Base-by-base conservation (phyloP, 1,140 invertebrate genomes). In the Drosophila paulistorum region DNA sequence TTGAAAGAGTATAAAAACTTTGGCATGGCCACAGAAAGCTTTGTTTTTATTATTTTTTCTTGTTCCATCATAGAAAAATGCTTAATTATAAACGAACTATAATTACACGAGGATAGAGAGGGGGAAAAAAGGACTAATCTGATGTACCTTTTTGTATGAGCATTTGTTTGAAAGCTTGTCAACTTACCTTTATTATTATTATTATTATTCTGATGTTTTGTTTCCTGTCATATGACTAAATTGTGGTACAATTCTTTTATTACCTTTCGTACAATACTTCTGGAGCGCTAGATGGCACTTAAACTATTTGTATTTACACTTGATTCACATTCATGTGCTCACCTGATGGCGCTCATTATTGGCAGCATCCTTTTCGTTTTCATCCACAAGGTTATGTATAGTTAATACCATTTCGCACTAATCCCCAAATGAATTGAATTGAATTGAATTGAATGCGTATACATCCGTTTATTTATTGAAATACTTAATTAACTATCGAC, bases 341-440 rank as follows among this genome's bases (percentile, higher is more conserved):
- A 33, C 57, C 57, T 20, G 13, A 76, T 84, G 85, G 67, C 79
- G 81, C 69, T 57, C 72, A 61, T 37, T 69, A 74, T 7, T 54
- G 11, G 33, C 33, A 65, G 41, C 1, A 10, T 58, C 68, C 14
- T n/a, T 42, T 41, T 76, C 73, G 10, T 10, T 17, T 17, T 70
- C 78, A 45, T 85, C 68, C 13, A 86, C 79, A 55, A 70, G 81
- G 66, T 86, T 85, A 65, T 85, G 82, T 9, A 85, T 73, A 54
- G 80, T 86, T 57, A 85, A 62, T 37, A 81, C 81, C 81, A 85
- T 85, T 71, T 77, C 59, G 5, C 41, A 65, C 37, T 65, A n/a
- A n/a, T 37, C 23, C 66, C 64, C 30, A 37, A 59, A 17, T 37
- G 30, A 59, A 59, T 59, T 17, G 17, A 58, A 14, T 35, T 2